Evolutionary conservation across 2,113 vertebrate species (phyloP), one percentile per base, ranked within the genome.

Genomic region (Epinephelus lanceolatus): DNA sequence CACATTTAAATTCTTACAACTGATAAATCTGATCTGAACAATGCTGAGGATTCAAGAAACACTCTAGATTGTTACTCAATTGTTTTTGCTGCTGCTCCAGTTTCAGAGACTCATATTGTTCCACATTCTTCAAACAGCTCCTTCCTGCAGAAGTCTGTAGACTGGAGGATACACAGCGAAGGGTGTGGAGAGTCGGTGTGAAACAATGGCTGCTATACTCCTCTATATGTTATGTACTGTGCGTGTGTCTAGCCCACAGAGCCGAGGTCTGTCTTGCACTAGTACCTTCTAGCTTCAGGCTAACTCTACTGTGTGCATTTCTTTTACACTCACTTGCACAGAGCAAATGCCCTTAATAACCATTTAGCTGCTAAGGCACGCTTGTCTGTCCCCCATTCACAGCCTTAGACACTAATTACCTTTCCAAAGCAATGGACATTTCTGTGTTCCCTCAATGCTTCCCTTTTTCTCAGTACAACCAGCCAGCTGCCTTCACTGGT

Each of bases 321-420:
- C 76, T 72, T 86, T 87, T 89, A 86, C 86, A 90, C 91, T 87
- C 87, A 78, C 89, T 87, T 86, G 86, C 83, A 86, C 86, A 80
- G 90, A 91, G 91, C 78, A 90, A 94, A 94, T 91, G 92, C 76
- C 86, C 89, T 94, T 94, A 94, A 93, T 91, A 94, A 93, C 91
- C 93, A 94, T 95, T 95, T 94, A 94, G 93, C 90, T 91, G 93
- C 94, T 85, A 83, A 86, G 88, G 93, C 94, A 94, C 90, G 92
- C 89, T 88, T 85, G 91, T 88, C 91, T 84, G 86, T 91, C 83
- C 86, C 73, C 88, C 82, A 91, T 92, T 94, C 93, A 92, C 89
- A 91, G 85, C 83, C 84, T 87, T 82, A 82, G 86, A 84, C 71
- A 79, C 92, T 94, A 95, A 95, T 95, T 94, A 94, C 92, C 88